These are phyloP conservation scores for Catalaphyllia jardinei DNA, from an alignment of 64 coral and sea anemone genomes.

Conservation along the genomic window DNA sequence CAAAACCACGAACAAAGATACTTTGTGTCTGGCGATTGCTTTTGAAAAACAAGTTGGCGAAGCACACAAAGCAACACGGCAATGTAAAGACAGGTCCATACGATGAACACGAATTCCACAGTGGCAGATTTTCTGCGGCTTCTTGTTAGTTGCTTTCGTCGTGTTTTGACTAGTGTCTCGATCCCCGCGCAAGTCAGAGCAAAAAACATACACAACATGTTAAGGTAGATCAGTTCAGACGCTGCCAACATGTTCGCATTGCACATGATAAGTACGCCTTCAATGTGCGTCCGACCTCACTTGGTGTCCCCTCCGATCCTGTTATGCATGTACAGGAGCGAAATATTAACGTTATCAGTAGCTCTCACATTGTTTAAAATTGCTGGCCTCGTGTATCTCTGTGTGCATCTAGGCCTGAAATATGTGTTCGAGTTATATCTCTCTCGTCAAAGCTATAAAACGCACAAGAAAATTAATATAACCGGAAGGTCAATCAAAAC, in stretches of 20 bases:
- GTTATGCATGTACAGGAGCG: neutral
- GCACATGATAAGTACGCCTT: neutral
- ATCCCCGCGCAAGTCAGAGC: neutral
- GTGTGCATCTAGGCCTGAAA: neutral
- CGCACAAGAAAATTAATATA: neutral
- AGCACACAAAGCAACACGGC: constrained; percentile 13
- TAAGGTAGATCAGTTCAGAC: constrained; percentile 6
- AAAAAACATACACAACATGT: neutral
- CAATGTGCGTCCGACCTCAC: neutral
- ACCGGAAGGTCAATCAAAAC: neutral
- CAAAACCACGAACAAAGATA: constrained; percentile 21
- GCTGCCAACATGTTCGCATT: neutral
- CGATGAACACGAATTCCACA: neutral
- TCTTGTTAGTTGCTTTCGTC: neutral
- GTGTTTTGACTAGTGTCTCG: neutral
- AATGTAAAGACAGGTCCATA: constrained; percentile 21
- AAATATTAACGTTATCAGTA: neutral
- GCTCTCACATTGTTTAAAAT: neutral
- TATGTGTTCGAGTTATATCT: neutral
- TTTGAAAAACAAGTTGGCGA: neutral
- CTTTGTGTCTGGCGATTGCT: neutral
- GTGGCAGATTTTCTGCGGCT: neutral
- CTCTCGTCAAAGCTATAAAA: neutral
- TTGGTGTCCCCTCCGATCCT: neutral
- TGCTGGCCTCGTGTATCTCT: neutral